Base-by-base conservation (phyloP, 1,140 invertebrate species). In the Brachionus asplanchnoidis region DNA sequence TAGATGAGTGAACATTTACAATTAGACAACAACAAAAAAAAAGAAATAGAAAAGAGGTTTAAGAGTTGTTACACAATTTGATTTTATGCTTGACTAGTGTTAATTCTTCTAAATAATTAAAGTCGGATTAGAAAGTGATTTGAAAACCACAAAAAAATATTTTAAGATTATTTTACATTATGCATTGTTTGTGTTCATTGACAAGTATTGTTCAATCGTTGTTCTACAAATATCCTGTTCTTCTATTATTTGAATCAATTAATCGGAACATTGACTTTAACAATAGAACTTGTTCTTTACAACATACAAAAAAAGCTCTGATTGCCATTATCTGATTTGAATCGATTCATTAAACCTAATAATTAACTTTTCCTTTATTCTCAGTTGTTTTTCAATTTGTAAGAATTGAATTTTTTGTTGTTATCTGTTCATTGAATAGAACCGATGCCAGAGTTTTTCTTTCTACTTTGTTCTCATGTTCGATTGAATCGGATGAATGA, bases 261-360 rank as follows among this genome's bases (percentile, higher is more conserved):
- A 32, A 68, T 68, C 66, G 66, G 66, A 68, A 68, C 66, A 68
- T 32, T 68, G 66, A 68, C 32, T 68, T 40, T 3, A 32, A 68
- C 66, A 73, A 73, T 40, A 73, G 40, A 73, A 73, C 68, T 73
- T 73, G 68, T 73, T 68, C 17, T 73, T 44, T 73, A 73, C 12
- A 36, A 36, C 32, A 36, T 28, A 28, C 26, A 36, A 3, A 68
- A 73, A 73, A 73, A 17, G 20, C 32, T 40, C 28, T 73, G 32
- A 20, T 73, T 73, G 28, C 17, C 40, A 36, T 73, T 42, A 73
- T 73, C 40, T 73, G 32, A 73, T 20, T 42, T 73, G 68, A 73
- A 40, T 73, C 68, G 68, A 73, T 73, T 73, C 68, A 73, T 73
- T 73, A 20, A 73, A 73, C 68, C n/a, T 73, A 42, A 73, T 73